Percentiles rank a stretch among this genome's conserved stretches.
These are phyloP conservation scores for Drosophila rubida DNA, from an alignment of 2,888 invertebrate genomes.

Conservation along the genomic window DNA sequence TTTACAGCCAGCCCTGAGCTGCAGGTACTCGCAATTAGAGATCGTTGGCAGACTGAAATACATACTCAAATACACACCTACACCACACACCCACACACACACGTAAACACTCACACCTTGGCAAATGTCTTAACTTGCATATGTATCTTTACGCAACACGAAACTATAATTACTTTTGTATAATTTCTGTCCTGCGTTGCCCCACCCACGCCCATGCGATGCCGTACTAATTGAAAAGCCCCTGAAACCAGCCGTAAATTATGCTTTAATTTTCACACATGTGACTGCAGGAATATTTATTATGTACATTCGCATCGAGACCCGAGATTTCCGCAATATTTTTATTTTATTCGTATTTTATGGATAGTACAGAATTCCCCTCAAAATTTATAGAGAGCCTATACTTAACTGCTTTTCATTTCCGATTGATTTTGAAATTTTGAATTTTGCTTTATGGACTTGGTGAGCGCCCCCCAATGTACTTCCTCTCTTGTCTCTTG, in stretches of 20 bases:
- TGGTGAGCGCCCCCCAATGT: slow-evolving; percentile 72
- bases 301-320: neutral
- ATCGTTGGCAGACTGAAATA: slow-evolving; percentile 39
- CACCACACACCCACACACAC: slow-evolving; percentile 27
- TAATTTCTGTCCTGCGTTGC: slow-evolving; percentile 56
- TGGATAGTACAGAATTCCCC: neutral
- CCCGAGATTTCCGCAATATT: neutral
- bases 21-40: slow-evolving; percentile 24
- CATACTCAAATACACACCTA: slow-evolving; percentile 15
- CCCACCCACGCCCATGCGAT: slow-evolving; percentile 9
- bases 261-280: slow-evolving; percentile 36
- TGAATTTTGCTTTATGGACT: slow-evolving; percentile 65
- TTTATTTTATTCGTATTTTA: neutral
- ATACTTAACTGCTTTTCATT: slow-evolving; percentile 1
- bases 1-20: slow-evolving; percentile 16
- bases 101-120: slow-evolving; percentile 51
- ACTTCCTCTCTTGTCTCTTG: slow-evolving; percentile 56
- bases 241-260: slow-evolving; percentile 21
- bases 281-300: slow-evolving; percentile 20
- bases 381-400: neutral
- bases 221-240: slow-evolving; percentile 17
- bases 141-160: slow-evolving; percentile 42
- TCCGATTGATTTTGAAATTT: slow-evolving; percentile 20
- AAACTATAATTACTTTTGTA: slow-evolving; percentile 52
- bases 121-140: slow-evolving; percentile 65